phyloP scores from a whole-genome alignment of 1,140 invertebrate species.

The Pogonomyrmex californicus region DNA sequence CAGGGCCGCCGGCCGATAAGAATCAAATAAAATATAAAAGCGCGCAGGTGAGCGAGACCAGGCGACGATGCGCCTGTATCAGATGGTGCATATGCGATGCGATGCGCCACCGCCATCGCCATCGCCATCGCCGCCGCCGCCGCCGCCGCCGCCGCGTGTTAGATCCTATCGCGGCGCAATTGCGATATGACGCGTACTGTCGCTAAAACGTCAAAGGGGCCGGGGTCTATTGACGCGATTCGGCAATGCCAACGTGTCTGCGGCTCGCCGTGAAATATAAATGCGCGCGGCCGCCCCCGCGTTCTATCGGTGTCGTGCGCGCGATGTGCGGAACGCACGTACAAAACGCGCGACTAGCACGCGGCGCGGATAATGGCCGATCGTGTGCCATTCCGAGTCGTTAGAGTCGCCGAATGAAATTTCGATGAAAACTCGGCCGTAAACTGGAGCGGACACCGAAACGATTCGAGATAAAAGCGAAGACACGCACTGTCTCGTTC shows the following conservation, averaged over 20 bases:
- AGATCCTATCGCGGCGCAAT: slow-evolving; percentile 67
- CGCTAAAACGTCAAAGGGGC: slow-evolving; percentile 55
- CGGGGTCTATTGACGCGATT: slow-evolving; percentile 49
- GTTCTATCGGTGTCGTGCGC: background rate
- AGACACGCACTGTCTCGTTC: background rate
- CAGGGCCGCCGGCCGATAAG: slow-evolving; percentile 51
- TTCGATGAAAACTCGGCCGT: slow-evolving; percentile 14
- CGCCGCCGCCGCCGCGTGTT: slow-evolving; percentile 2
- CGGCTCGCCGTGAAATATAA: slow-evolving; percentile 52
- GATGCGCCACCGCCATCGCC: background rate
- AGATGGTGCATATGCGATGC: slow-evolving; percentile 35
- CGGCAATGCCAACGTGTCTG: slow-evolving; percentile 43
- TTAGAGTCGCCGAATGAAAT: slow-evolving; percentile 32
- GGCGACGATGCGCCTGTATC: slow-evolving; percentile 23
- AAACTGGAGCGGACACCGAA: background rate
- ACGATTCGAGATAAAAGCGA: background rate
- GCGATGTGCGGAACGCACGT: slow-evolving; percentile 10
- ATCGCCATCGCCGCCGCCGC: background rate
- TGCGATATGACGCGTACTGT: slow-evolving; percentile 60
- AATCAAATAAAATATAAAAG: slow-evolving; percentile 74
- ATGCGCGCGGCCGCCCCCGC: slow-evolving; percentile 10
- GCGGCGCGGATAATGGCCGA: slow-evolving; percentile 15
- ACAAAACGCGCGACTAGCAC: background rate
- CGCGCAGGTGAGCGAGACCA: background rate
- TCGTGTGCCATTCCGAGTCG: slow-evolving; percentile 33